These are phyloP conservation scores for Enteromius paludinosus DNA, from an alignment of 2,797 vertebrate genomes.

Conservation along the genomic window DNA sequence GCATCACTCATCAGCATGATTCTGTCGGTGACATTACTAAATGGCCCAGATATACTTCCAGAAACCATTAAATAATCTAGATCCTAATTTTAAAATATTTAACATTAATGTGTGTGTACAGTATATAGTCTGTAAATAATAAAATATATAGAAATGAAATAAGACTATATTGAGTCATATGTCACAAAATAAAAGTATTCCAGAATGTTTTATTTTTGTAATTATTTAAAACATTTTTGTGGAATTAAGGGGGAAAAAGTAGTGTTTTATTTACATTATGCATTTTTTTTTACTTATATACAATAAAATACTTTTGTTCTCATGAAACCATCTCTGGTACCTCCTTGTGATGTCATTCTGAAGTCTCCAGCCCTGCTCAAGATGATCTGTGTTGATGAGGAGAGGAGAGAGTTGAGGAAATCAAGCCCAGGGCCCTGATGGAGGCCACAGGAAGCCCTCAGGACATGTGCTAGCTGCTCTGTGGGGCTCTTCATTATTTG, in stretches of 20 bases:
- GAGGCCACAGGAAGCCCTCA: slow-evolving; percentile 18
- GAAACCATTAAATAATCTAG: no score
- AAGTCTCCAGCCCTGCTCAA: neutral
- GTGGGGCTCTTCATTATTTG: slow-evolving; percentile 17
- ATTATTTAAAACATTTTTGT: neutral
- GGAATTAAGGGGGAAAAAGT: neutral
- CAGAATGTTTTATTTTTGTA: neutral
- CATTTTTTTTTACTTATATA: neutral
- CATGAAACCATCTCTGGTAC: neutral
- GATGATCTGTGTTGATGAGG: slow-evolving; percentile 11
- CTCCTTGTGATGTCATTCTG: neutral
- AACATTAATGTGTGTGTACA: no score
- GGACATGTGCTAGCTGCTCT: neutral
- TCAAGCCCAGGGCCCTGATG: slow-evolving; percentile 7
- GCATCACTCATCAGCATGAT: no score
- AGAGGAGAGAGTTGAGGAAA: slow-evolving; percentile 10
- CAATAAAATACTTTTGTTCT: neutral
- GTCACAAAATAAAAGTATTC: neutral
- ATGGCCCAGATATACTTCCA: no score
- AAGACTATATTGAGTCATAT: neutral
- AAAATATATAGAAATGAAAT: no score
- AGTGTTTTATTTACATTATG: neutral
- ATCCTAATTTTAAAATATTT: no score
- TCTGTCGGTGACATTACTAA: no score
- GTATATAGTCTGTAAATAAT: no score